Evolutionary conservation across 2,888 invertebrate species (phyloP), one percentile per base, ranked within the genome.

Genomic region (Drosophila mulleri): DNA sequence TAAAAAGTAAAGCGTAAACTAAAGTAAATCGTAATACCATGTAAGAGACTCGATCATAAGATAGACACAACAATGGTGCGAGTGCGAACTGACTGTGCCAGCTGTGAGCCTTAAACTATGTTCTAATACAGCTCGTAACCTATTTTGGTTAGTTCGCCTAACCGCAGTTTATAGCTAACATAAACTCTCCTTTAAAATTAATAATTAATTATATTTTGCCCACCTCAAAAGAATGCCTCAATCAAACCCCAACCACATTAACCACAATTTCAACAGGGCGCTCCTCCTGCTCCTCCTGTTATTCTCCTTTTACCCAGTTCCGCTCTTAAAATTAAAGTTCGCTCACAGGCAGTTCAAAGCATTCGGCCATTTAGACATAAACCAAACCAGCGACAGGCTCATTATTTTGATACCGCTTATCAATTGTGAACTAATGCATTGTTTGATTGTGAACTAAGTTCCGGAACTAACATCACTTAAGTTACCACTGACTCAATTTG

Each of bases 391-490:
- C 67, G 58, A 73, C 67, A 64, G 62, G 54, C 78, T 57, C 32
- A 66, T 54, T 72, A n/a, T 76, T 77, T 66, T 77, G 63, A 62
- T 72, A 72, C 65, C 57, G 53, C 54, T 62, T 16, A 60, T 35
- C 62, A 37, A 63, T 73, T 82, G 82, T 80, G 72, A 88, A 81
- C 32, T 35, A 50, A 63, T 75, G 66, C 72, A 84, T 84, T 83
- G 75, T 88, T 86, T 87, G 82, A 86, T 86, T 86, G 85, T 89
- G 86, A 89, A 87, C 78, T 72, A 80, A 84, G 86, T 86, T 89
- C 82, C 87, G 62, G 54, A 54, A 86, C 67, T 78, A 20, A 52
- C 54, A 41, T 54, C 48, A 70, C 44, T 73, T 83, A 85, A 59
- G 79, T 84, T 72, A 78, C 69, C 69, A 78, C 81, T 75, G 69